Base-by-base conservation (phyloP, 2,113 vertebrate species). In the Prunella fulvescens region DNA sequence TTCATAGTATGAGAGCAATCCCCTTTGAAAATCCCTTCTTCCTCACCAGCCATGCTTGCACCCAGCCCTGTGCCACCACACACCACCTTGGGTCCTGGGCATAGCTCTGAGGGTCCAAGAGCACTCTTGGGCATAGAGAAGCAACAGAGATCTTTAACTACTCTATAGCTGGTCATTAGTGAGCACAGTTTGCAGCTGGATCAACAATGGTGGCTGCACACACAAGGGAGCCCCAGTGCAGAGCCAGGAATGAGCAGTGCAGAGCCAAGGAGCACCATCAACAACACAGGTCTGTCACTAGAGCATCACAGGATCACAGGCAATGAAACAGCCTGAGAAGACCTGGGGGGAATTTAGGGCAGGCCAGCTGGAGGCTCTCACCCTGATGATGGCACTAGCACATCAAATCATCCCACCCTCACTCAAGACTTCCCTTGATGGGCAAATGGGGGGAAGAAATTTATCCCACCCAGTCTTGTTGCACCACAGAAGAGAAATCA, bases 381-480 rank as follows among this genome's bases (percentile, higher is more conserved):
- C 20, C 31, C 62, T 33, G 22, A 11, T 13, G 16, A 35, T 8
- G 70, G 22, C 40, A 19, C 19, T 5, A n/a, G 19, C 31, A 47
- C 14, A 18, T 35, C 1, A 2, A n/a, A 65, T 60, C 9, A 2
- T 19, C 15, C 40, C 22, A 18, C 6, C 4, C 5, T 42, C 54
- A 74, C 6, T 33, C 47, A 35, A 57, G 33, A 31, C 39, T 73
- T 77, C 15, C n/a, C 0, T 0, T 0, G 7, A 16, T 5, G 9
- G 35, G 19, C 0, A 1, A 26, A 24, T 3, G 6, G 16, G 19
- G 9, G 10, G 7, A 40, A 77, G 39, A 73, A 66, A 13, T 4
- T 9, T 40, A 26, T 79, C n/a, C 33, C 57, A 39, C 16, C 26
- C 12, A 10, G 19, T 35, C 18, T 62, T 23, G 3, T 11, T 45